A percentile compares a stretch with the other conserved stretches of the same genome.
These are phyloP conservation scores for Hoplodrina blanda DNA, from an alignment of 2,888 invertebrate genomes.

Conservation along the genomic window DNA sequence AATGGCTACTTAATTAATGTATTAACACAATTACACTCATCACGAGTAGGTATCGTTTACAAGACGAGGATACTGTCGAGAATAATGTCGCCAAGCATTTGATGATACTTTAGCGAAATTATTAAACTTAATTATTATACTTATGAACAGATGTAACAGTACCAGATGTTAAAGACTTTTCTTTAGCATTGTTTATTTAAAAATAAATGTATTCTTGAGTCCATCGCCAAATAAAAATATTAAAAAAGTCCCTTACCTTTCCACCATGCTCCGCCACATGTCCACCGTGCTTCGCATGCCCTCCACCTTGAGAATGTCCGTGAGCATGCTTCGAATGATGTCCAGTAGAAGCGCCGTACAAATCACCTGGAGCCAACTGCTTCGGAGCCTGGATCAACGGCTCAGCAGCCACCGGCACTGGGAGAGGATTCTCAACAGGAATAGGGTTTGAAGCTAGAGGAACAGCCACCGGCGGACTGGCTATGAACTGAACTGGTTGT, in stretches of 20 bases:
- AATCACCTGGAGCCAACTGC: constrained; percentile 72
- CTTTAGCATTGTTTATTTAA: no score
- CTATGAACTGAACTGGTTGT: constrained; percentile 65
- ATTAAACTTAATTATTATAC: no score
- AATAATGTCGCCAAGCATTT: neutral
- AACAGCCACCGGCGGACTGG: constrained; percentile 61
- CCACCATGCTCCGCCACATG: constrained; percentile 90
- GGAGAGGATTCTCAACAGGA: constrained; percentile 56
- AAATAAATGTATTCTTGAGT: no score
- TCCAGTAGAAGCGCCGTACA: constrained; percentile 72
- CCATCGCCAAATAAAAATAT: no score
- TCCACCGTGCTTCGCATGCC: constrained; percentile 88
- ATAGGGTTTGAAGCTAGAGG: constrained; percentile 62
- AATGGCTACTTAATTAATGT: no score
- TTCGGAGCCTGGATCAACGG: constrained; percentile 66
- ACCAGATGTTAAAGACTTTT: no score
- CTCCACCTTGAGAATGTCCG: constrained; percentile 87
- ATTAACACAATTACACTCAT: no score
- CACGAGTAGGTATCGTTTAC: no score
- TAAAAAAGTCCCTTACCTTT: no score
- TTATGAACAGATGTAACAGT: no score
- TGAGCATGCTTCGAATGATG: constrained; percentile 78
- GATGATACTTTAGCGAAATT: neutral
- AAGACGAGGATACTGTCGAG: neutral
- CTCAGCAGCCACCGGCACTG: constrained; percentile 66